These are phyloP conservation scores for Phalacrocorax carbo DNA, from an alignment of 2,113 vertebrate species.

Conservation along the genomic window DNA sequence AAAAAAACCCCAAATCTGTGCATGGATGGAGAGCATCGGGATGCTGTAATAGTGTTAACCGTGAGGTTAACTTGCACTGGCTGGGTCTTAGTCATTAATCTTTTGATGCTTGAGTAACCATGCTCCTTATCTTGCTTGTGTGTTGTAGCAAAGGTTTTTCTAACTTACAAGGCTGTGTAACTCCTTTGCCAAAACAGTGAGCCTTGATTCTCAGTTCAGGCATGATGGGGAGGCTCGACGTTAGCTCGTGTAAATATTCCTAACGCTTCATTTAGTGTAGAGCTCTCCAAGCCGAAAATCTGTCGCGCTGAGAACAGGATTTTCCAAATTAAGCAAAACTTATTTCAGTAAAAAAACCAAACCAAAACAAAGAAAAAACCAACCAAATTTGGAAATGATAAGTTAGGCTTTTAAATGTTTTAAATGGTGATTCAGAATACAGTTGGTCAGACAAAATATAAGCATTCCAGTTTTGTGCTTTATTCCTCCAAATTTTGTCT, in stretches of 20 bases:
- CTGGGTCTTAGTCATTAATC: not conserved
- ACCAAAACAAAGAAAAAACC: no score
- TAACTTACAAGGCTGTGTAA: accelerated
- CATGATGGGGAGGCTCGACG: accelerated
- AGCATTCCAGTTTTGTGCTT: not conserved
- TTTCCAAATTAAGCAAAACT: not conserved
- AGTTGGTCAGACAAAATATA: not conserved
- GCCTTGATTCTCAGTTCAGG: not conserved
- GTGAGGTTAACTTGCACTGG: not conserved
- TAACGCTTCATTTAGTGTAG: not conserved
- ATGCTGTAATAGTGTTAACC: not conserved
- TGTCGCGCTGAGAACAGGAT: not conserved
- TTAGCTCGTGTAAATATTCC: not conserved
- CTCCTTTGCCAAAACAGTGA: not conserved
- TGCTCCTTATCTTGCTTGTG: not conserved
- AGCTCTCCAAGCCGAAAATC: not conserved
- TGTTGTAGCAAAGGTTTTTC: not conserved
- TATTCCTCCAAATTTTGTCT: not conserved
- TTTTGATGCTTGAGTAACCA: not conserved
- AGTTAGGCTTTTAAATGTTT: not conserved
- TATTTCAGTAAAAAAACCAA: not conserved
- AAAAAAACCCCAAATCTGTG: not conserved
- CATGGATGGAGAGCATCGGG: not conserved
- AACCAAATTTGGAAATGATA: not conserved
- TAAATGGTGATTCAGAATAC: not conserved